These are phyloP conservation scores for Dendrolimus punctatus DNA, from an alignment of 1,140 invertebrate species.

Conservation along the genomic window DNA sequence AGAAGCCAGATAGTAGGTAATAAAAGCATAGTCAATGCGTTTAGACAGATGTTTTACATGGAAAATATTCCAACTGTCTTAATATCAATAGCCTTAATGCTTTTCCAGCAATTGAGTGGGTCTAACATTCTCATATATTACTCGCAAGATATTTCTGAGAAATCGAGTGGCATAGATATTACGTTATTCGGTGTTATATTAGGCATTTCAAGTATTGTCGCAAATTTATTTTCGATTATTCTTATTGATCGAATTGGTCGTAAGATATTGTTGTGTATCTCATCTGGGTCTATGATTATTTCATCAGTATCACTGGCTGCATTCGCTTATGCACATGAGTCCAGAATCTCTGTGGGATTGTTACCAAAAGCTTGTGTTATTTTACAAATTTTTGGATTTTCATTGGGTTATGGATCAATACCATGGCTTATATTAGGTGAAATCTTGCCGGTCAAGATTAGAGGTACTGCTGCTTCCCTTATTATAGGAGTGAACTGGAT, in stretches of 20 bases:
- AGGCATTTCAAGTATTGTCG: slow-evolving; percentile 89
- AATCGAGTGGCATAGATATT: slow-evolving; percentile 83
- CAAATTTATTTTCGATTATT: slow-evolving; percentile 87
- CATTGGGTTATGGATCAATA: slow-evolving; percentile 92
- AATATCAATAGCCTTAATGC: slow-evolving; percentile 90
- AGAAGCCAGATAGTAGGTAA: slow-evolving; percentile 81
- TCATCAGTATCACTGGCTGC: slow-evolving; percentile 80
- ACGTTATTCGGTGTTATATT: slow-evolving; percentile 87
- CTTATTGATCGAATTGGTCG: slow-evolving; percentile 89
- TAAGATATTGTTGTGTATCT: slow-evolving; percentile 89
- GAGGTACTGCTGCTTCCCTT: slow-evolving; percentile 87
- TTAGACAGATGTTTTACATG: slow-evolving; percentile 78
- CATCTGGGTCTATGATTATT: slow-evolving; percentile 81
- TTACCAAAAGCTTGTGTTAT: slow-evolving; percentile 87
- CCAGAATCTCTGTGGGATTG: slow-evolving; percentile 79
- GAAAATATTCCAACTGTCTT: slow-evolving; percentile 81
- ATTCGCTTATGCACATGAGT: slow-evolving; percentile 81
- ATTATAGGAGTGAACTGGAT: slow-evolving; percentile 92
- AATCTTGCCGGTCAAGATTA: slow-evolving; percentile 85
- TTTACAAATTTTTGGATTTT: slow-evolving; percentile 91
- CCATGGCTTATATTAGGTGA: slow-evolving; percentile 97
- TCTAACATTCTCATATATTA: slow-evolving; percentile 96
- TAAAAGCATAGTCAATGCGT: slow-evolving; percentile 67
- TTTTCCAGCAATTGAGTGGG: slow-evolving; percentile 94
- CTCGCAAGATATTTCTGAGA: slow-evolving; percentile 87